Base-by-base conservation (phyloP, 2,113 vertebrate genomes). In the Balaeniceps rex region DNA sequence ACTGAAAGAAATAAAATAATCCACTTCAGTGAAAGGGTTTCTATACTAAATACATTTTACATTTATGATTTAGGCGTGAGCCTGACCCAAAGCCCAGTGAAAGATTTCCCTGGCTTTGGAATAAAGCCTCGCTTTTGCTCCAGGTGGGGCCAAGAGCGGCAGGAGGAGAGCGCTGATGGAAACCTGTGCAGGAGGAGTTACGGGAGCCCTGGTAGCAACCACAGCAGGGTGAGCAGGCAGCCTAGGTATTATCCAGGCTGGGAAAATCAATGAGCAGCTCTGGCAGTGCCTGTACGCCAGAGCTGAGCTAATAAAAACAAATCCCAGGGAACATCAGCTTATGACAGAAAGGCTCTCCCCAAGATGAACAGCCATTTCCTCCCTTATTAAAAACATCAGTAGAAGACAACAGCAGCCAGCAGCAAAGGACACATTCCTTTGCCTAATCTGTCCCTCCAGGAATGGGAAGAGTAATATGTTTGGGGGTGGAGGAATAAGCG, bases 331-430 rank as follows among this genome's bases (percentile, higher is more conserved):
- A 95, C 61, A 91, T 90, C 86, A 92, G 72, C 44, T 82, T 93
- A 87, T 91, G 94, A 97, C 81, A 96, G 95, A 97, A 91, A 19
- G 74, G 65, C 65, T 89, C 84, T 97, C 65, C 57, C 80, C 0
- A 14, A 97, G 94, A 96, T 76, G 95, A 94, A 93, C 92, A 88
- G 78, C 70, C 87, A 90, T 94, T 97, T 95, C 88, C 93, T 91
- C 28, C 61, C 80, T 84, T 95, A 96, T 97, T 97, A 97, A 97
- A 97, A 97, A 75, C 77, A 94, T 84, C 92, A 95, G 83, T 40
- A 94, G 88, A 94, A 81, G 86, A 75, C 97, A 96, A 88, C 52
- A 83, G 83, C 65, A 83, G 64, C 83, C 91, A 95, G 77, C 65
- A 91, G 88, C 69, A 84, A 81, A 95, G 94, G 92, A 93, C 80